phyloP scores from a whole-genome alignment of 2,888 invertebrate species.

The Oasisia sp. region DNA sequence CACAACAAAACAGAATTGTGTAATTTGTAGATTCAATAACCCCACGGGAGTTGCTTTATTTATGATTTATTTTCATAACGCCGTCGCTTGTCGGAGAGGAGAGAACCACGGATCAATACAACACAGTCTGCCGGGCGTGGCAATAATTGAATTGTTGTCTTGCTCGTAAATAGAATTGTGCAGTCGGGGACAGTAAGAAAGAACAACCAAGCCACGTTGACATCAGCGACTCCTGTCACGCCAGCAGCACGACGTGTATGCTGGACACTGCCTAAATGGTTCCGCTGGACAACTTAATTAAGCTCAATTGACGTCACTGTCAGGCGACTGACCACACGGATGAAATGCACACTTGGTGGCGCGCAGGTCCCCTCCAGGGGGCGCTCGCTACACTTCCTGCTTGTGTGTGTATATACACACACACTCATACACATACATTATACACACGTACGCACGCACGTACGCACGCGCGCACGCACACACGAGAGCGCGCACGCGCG shows the following conservation, averaged over 20 bases:
- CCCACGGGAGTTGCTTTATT: too few relatives aligned
- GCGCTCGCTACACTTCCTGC: background rate
- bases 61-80: too few relatives aligned
- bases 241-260: background rate
- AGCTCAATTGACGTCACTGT: background rate
- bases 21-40: too few relatives aligned
- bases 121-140: background rate
- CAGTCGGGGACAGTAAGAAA: background rate
- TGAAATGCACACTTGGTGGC: background rate
- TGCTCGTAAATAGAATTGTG: background rate
- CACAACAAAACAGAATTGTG: too few relatives aligned
- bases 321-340: background rate
- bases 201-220: background rate
- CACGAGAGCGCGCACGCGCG: too few relatives aligned
- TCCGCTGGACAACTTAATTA: conserved; percentile 12
- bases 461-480: too few relatives aligned
- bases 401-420: background rate
- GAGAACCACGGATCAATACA: background rate
- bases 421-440: too few relatives aligned
- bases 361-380: background rate
- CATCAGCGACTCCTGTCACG: background rate
- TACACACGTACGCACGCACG: too few relatives aligned
- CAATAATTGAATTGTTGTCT: background rate
- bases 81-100: background rate
- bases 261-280: background rate